These are phyloP conservation scores for Antheraea mylitta DNA, from an alignment of 1,140 invertebrate genomes.

Conservation along the genomic window DNA sequence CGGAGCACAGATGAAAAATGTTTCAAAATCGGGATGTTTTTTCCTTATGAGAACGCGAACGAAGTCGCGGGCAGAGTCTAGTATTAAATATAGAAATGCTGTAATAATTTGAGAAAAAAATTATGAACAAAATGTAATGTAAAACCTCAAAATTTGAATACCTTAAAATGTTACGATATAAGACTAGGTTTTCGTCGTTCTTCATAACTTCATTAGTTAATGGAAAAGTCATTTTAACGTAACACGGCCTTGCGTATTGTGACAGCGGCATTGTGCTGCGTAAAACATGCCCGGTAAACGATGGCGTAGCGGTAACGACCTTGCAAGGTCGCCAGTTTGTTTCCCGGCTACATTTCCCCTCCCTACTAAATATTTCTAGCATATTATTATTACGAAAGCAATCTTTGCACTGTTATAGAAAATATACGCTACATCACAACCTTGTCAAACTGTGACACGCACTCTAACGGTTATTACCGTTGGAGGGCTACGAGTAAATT, in stretches of 20 bases:
- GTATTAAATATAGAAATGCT: no score
- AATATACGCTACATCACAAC: neutral
- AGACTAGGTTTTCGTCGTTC: neutral
- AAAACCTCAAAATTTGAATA: neutral
- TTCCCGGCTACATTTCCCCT: neutral
- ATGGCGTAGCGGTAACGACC: constrained; percentile 40
- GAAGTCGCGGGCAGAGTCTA: no score
- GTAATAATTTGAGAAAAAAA: neutral
- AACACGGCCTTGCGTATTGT: constrained; percentile 3
- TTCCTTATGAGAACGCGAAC: no score
- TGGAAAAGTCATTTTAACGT: constrained; percentile 13
- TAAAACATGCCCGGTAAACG: constrained; percentile 18
- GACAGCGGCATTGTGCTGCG: constrained; percentile 15
- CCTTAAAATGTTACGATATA: neutral
- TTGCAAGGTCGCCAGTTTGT: constrained; percentile 44
- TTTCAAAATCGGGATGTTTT: no score
- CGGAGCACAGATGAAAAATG: no score
- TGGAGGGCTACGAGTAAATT: neutral
- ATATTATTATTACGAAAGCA: neutral
- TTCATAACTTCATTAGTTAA: constrained; percentile 1
- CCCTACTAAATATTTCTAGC: neutral
- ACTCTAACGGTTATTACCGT: neutral
- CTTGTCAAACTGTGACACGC: constrained; percentile 11
- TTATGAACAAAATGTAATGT: neutral
- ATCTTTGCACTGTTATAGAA: neutral